Evolutionary conservation across 2,797 vertebrate genomes (phyloP).

Genomic region (Myoxocephalus aenaeus): DNA sequence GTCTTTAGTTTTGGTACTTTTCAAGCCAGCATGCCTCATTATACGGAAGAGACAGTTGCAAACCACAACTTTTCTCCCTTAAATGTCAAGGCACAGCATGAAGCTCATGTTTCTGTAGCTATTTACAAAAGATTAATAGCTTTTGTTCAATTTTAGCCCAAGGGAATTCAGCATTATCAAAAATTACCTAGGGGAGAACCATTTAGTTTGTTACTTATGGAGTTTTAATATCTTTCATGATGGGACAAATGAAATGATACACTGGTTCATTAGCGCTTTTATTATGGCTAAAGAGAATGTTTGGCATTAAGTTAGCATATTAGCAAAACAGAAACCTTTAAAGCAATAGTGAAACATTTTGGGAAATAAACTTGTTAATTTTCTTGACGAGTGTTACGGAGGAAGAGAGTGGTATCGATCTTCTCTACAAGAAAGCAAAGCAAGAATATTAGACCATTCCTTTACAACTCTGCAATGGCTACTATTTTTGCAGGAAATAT

Average conservation of each 20-base stretch:
- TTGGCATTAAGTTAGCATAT: neutral
- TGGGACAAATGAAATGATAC: slow-evolving; percentile 44
- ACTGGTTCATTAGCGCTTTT: slow-evolving; percentile 41
- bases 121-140: slow-evolving; percentile 56
- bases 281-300: slow-evolving; percentile 16
- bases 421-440: neutral
- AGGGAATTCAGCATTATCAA: slow-evolving; percentile 42
- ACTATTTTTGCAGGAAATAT: neutral
- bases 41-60: neutral
- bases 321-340: neutral
- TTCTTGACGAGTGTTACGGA: neutral
- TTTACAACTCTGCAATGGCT: neutral
- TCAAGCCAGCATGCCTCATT: neutral
- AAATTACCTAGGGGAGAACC: slow-evolving; percentile 43
- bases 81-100: slow-evolving; percentile 31
- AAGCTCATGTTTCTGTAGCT: slow-evolving; percentile 23
- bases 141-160: slow-evolving; percentile 50
- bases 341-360: neutral
- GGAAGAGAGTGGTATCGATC: neutral
- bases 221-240: slow-evolving; percentile 54
- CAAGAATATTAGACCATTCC: neutral
- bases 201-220: slow-evolving; percentile 62
- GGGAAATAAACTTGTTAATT: neutral
- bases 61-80: neutral
- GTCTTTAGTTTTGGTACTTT: neutral